phyloP scores from a whole-genome alignment of 2,113 vertebrate species.

The Sciurus niger region DNA sequence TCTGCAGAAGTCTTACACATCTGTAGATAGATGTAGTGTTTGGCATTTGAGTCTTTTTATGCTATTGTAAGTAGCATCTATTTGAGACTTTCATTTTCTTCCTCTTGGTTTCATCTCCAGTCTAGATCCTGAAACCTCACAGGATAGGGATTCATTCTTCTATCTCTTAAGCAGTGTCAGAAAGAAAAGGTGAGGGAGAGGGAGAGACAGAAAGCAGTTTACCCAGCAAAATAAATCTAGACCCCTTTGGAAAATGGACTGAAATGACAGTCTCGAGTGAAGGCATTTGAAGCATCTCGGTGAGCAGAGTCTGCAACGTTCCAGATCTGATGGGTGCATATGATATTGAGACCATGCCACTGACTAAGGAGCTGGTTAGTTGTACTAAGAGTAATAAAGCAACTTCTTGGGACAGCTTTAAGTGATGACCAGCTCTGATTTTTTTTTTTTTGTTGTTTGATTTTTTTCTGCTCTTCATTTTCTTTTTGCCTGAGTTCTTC shows the following conservation, averaged over 20 bases:
- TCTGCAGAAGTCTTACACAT: background rate
- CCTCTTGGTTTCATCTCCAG: background rate
- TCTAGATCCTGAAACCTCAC: conserved; percentile 14
- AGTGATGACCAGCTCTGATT: background rate
- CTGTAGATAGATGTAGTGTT: background rate
- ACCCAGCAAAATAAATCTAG: conserved; percentile 28
- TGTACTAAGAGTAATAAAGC: background rate
- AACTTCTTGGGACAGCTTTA: conserved; percentile 57
- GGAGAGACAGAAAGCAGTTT: conserved; percentile 28
- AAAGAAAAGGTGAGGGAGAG: conserved; percentile 13
- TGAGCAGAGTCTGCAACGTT: background rate
- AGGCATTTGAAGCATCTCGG: background rate
- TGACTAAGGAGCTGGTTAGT: background rate
- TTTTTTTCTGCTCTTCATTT: conserved; percentile 75
- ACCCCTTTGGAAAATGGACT: conserved; percentile 55
- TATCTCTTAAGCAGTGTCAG: background rate
- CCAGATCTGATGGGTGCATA: background rate
- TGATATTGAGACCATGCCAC: background rate
- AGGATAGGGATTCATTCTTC: background rate
- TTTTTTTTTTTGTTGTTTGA: conserved; percentile 38
- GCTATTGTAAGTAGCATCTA: background rate
- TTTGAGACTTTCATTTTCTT: conserved; percentile 57
- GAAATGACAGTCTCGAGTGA: conserved; percentile 32
- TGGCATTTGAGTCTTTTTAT: conserved; percentile 5
- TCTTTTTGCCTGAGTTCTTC: conserved; percentile 64